A percentile compares a stretch with the other conserved stretches of the same genome.
These are phyloP conservation scores for Drosophila tripunctata DNA, from an alignment of 2,888 invertebrate species.

Conservation along the genomic window DNA sequence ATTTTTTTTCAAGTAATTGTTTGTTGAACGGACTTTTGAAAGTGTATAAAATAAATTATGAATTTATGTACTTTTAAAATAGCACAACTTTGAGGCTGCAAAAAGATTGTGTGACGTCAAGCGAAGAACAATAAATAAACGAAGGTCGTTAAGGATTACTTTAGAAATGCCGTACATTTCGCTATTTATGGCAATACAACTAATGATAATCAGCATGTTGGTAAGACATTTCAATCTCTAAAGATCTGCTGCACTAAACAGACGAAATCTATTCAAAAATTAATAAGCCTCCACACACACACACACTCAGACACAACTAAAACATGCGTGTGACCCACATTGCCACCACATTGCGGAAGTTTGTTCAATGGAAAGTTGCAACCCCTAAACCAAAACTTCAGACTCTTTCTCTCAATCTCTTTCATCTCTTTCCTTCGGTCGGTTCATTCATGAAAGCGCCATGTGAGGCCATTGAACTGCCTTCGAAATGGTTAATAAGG, in stretches of 20 bases:
- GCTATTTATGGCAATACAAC: slow-evolving; percentile 7
- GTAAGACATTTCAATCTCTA: not conserved
- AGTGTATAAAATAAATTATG: slow-evolving; percentile 39
- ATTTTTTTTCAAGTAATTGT: slow-evolving; percentile 32
- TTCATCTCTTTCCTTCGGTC: not conserved
- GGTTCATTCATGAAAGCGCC: slow-evolving; percentile 68
- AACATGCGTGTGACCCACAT: slow-evolving; percentile 47
- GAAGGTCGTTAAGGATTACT: slow-evolving; percentile 35
- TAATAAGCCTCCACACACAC: slow-evolving; percentile 11
- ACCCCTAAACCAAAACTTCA: slow-evolving; percentile 12
- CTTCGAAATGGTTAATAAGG: slow-evolving; percentile 65
- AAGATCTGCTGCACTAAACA: slow-evolving; percentile 1
- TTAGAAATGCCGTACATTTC: slow-evolving; percentile 3
- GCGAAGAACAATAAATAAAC: not conserved
- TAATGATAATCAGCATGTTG: not conserved
- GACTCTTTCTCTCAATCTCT: not conserved
- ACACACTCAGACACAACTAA: slow-evolving; percentile 2
- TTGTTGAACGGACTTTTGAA: slow-evolving; percentile 54
- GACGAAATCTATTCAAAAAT: slow-evolving; percentile 23
- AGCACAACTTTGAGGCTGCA: slow-evolving; percentile 2
- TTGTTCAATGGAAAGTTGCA: slow-evolving; percentile 42
- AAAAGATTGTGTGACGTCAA: slow-evolving; percentile 25
- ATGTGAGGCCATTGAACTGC: slow-evolving; percentile 70
- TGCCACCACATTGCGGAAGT: slow-evolving; percentile 44
- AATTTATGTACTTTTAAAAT: slow-evolving; percentile 2